Evolutionary conservation across 2,888 invertebrate species (phyloP).

Genomic region (Andrena dorsata): DNA sequence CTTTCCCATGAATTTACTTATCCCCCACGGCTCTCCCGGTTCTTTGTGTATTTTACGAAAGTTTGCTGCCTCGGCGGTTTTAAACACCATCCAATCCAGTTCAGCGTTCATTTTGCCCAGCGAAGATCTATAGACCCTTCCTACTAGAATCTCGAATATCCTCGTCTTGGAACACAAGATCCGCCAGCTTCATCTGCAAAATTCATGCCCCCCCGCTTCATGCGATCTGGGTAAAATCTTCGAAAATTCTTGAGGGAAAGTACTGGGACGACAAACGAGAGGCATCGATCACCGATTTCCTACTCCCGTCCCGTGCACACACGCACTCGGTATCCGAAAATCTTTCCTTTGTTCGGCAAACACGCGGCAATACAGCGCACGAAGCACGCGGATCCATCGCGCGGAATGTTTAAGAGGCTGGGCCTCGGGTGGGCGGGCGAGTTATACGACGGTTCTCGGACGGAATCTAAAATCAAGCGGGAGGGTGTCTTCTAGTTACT

Average conservation of each 20-base stretch:
- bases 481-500: constrained; percentile 71
- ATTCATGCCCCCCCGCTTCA: too few species aligned
- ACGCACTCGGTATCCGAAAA: constrained; percentile 12
- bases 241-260: neutral
- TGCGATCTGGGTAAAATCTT: neutral
- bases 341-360: constrained; percentile 35
- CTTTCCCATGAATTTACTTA: neutral
- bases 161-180: too few species aligned
- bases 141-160: too few species aligned
- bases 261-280: neutral
- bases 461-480: constrained; percentile 77
- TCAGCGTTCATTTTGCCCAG: too few species aligned
- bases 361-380: constrained; percentile 44
- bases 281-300: constrained; percentile 5
- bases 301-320: neutral
- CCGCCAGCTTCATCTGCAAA: too few species aligned
- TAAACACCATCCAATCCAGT: too few species aligned
- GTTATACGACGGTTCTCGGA: constrained; percentile 74
- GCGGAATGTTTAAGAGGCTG: constrained; percentile 46
- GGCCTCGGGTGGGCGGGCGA: constrained; percentile 38
- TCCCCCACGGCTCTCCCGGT: neutral
- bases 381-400: constrained; percentile 58
- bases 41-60: constrained; percentile 4
- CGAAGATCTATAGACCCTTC: too few species aligned
- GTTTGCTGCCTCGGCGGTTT: neutral